phyloP scores from a whole-genome alignment of 2,113 vertebrate genomes.

The Esox niger region DNA sequence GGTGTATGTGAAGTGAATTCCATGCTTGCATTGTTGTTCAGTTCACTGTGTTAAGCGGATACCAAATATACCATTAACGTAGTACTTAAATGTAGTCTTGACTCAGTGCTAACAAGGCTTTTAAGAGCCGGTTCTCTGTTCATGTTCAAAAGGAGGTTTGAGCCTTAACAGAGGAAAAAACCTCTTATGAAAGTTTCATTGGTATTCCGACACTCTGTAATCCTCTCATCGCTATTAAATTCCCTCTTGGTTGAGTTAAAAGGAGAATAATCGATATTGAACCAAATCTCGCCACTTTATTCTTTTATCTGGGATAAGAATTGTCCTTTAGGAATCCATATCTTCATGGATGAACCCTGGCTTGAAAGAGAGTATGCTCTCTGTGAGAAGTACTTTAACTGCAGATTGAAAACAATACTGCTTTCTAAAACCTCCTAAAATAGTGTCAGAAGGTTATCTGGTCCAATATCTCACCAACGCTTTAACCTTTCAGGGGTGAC shows the following conservation, averaged over 20 bases:
- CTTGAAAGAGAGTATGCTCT: slow-evolving; percentile 35
- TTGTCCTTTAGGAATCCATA: slow-evolving; percentile 58
- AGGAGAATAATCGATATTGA: slow-evolving; percentile 67
- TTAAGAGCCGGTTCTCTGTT: slow-evolving; percentile 17
- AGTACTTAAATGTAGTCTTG: not conserved
- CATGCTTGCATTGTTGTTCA: not conserved
- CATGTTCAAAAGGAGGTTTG: slow-evolving; percentile 59
- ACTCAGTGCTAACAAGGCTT: not conserved
- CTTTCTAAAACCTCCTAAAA: slow-evolving; percentile 35
- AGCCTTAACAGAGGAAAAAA: slow-evolving; percentile 30
- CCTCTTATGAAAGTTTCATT: slow-evolving; percentile 60
- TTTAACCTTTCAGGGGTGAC: not conserved
- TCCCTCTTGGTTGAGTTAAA: slow-evolving; percentile 53
- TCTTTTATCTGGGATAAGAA: slow-evolving; percentile 58
- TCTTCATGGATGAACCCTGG: slow-evolving; percentile 51
- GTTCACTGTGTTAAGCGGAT: not conserved
- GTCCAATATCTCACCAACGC: slow-evolving; percentile 13
- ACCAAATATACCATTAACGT: not conserved
- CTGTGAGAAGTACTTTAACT: slow-evolving; percentile 9
- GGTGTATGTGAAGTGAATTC: too few species aligned
- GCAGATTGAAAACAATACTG: slow-evolving; percentile 35
- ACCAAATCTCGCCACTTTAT: slow-evolving; percentile 62
- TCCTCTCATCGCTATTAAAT: slow-evolving; percentile 57
- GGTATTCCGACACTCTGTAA: slow-evolving; percentile 38
- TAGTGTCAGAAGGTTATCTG: slow-evolving; percentile 27